phyloP scores from a whole-genome alignment of 2,797 vertebrate species.

The Anguilla obscura region DNA sequence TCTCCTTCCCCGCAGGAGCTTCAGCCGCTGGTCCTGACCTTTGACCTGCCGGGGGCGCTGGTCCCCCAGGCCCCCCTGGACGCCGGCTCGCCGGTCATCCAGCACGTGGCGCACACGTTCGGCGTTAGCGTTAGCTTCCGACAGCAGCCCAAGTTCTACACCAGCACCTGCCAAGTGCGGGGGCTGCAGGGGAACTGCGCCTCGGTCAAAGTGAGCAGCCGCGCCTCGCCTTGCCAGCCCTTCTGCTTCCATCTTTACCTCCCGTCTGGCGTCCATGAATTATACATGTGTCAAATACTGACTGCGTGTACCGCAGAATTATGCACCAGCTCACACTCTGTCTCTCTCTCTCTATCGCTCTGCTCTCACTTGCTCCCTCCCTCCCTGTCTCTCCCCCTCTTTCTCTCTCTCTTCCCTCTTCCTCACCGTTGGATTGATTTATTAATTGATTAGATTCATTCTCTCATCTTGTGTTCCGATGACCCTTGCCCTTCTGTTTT shows the following conservation, averaged over 20 bases:
- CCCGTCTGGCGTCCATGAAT: neutral
- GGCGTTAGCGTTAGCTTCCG: constrained; percentile 76
- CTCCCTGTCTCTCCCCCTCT: neutral
- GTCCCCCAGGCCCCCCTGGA: constrained; percentile 71
- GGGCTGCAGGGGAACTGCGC: constrained; percentile 71
- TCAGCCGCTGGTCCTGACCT: constrained; percentile 75
- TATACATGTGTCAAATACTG: neutral
- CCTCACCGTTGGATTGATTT: neutral
- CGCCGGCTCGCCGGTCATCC: constrained; percentile 70
- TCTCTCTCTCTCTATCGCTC: constrained; percentile 1
- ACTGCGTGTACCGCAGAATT: neutral
- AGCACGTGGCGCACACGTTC: constrained; percentile 73
- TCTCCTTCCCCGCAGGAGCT: constrained; percentile 63
- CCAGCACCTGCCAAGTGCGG: constrained; percentile 73
- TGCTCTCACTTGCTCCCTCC: neutral
- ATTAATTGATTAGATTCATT: neutral
- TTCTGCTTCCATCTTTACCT: neutral
- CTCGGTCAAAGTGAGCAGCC: constrained; percentile 68
- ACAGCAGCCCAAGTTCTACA: constrained; percentile 68
- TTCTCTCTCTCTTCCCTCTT: neutral
- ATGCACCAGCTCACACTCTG: neutral
- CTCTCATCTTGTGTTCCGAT: neutral
- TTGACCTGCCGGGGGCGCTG: constrained; percentile 74
- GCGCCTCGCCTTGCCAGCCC: neutral
- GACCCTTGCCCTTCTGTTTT: neutral